A percentile compares a stretch with the other conserved stretches of the same genome.
phyloP scores from a whole-genome alignment of 2,888 invertebrate genomes.

The Schrankia costaestrigalis region DNA sequence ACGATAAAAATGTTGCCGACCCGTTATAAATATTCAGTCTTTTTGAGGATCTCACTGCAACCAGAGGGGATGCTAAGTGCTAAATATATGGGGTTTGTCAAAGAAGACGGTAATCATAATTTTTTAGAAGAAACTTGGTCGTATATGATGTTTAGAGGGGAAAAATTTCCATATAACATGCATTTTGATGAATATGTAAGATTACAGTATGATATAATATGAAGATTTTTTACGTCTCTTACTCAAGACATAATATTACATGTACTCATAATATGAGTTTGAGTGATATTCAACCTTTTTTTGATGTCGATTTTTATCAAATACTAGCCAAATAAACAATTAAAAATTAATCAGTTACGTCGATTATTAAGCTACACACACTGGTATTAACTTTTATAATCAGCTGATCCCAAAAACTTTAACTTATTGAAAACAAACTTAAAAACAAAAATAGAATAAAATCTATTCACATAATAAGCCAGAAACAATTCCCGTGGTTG shows the following conservation, averaged over 20 bases:
- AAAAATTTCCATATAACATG: slow-evolving; percentile 38
- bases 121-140: slow-evolving; percentile 50
- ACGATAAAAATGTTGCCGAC: slow-evolving; percentile 61
- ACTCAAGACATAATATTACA: no score
- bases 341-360: no score
- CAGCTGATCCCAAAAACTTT: slow-evolving; percentile 16
- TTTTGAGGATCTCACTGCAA: slow-evolving; percentile 30
- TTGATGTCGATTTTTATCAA: no score
- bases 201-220: slow-evolving; percentile 39
- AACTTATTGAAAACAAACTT: slow-evolving; percentile 19
- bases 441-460: slow-evolving; percentile 48
- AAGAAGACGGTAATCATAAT: slow-evolving; percentile 66
- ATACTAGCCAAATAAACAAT: no score
- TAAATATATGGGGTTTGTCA: slow-evolving; percentile 66
- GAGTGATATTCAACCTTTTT: no score
- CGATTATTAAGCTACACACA: no score
- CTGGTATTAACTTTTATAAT: no score
- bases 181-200: slow-evolving; percentile 36
- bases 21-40: slow-evolving; percentile 72
- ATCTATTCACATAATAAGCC: slow-evolving; percentile 52
- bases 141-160: slow-evolving; percentile 33
- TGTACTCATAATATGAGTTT: no score
- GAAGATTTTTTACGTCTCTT: slow-evolving; percentile 32
- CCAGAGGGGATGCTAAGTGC: slow-evolving; percentile 50
- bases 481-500: slow-evolving; percentile 61